Evolutionary conservation across 2,888 invertebrate species (phyloP).

Genomic region (Phyto melanocephala): DNA sequence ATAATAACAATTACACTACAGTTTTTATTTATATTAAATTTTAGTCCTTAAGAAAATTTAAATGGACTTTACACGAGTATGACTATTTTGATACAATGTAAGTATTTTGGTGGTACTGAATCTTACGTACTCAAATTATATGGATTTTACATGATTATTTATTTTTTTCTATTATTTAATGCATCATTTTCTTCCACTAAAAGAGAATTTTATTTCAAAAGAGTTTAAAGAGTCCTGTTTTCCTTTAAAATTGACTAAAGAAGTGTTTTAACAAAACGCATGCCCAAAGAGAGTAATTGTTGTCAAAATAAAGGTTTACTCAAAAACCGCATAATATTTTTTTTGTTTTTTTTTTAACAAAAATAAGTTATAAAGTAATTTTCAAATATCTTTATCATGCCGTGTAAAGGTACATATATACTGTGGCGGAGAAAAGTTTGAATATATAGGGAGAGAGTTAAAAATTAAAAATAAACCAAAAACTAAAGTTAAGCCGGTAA

Average conservation of each 20-base stretch:
- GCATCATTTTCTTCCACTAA: slow-evolving; percentile 40
- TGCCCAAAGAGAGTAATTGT: slow-evolving; percentile 19
- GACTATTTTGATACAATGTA: slow-evolving; percentile 38
- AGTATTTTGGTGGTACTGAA: slow-evolving; percentile 37
- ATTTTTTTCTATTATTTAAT: slow-evolving; percentile 17
- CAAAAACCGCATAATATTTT: slow-evolving; percentile 22
- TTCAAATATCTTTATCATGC: slow-evolving; percentile 23
- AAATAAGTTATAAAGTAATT: slow-evolving; percentile 10
- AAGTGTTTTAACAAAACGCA: slow-evolving; percentile 15
- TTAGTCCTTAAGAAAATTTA: slow-evolving; percentile 22
- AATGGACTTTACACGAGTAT: slow-evolving; percentile 46
- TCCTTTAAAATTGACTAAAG: neutral
- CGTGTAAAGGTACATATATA: neutral
- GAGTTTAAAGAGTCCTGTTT: slow-evolving; percentile 1
- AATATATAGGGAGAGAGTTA: neutral
- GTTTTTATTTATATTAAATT: neutral
- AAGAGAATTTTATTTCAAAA: neutral
- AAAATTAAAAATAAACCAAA: neutral
- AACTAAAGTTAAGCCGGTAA: slow-evolving; percentile 18
- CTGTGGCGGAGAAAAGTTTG: neutral
- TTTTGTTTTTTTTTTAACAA: neutral
- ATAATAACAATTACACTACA: no score
- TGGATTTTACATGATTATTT: slow-evolving; percentile 20
- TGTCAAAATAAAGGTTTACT: neutral
- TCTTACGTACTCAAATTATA: slow-evolving; percentile 46